phyloP scores from a whole-genome alignment of 2,113 vertebrate species.

The Castor canadensis region DNA sequence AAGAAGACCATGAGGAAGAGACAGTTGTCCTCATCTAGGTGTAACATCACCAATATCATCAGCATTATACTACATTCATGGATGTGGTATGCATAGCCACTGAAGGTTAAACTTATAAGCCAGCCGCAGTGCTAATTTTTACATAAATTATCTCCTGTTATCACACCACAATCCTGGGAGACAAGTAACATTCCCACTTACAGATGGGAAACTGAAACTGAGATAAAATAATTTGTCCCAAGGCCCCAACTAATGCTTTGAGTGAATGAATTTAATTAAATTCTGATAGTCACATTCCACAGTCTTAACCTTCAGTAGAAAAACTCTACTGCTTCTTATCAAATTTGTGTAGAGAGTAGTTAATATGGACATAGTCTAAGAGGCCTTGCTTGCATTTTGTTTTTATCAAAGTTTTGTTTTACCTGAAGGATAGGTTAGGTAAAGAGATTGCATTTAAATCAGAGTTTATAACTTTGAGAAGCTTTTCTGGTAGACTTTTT shows the following conservation, averaged over 20 bases:
- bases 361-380: not conserved
- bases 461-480: not conserved
- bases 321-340: not conserved
- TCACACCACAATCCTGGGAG: not conserved
- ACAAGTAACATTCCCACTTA: not conserved
- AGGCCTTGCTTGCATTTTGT: not conserved
- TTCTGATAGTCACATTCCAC: not conserved
- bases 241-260: not conserved
- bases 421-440: not conserved
- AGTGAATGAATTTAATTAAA: constrained; percentile 38
- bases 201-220: not conserved
- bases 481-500: not conserved
- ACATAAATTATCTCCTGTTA: not conserved
- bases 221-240: not conserved
- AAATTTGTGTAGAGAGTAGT: not conserved
- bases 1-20: not conserved
- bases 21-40: not conserved
- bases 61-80: not conserved
- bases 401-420: not conserved
- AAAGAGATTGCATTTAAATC: not conserved
- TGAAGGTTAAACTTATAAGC: not conserved
- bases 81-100: not conserved
- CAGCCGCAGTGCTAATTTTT: not conserved
- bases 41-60: not conserved
- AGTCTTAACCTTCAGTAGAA: not conserved